phyloP scores from a whole-genome alignment of 1,140 invertebrate species.

The Pachypeltis micranthus region DNA sequence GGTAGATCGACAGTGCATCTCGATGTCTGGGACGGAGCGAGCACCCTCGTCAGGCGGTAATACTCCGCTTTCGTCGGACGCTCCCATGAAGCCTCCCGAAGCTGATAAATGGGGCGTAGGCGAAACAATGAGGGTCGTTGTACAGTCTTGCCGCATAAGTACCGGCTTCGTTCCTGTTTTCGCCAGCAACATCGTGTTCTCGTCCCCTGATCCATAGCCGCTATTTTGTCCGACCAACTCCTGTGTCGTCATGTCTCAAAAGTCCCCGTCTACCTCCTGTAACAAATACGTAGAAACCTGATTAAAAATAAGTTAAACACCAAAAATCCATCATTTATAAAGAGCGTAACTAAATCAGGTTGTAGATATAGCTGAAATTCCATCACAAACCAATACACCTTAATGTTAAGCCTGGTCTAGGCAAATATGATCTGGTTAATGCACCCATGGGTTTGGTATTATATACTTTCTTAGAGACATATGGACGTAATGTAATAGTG shows the following conservation, averaged over 20 bases:
- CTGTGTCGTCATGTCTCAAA: constrained; percentile 15
- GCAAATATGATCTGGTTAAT: too few relatives aligned
- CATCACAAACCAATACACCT: too few relatives aligned
- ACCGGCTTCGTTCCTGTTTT: constrained; percentile 52
- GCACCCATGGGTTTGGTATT: too few relatives aligned
- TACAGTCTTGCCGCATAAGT: constrained; percentile 69
- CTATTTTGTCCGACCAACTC: constrained; percentile 43
- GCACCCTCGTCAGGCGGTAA: constrained; percentile 39
- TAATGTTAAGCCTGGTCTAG: too few relatives aligned
- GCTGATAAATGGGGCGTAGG: constrained; percentile 64
- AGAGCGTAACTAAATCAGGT: too few relatives aligned
- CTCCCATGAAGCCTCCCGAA: constrained; percentile 44
- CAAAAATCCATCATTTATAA: too few relatives aligned
- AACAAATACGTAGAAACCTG: not conserved
- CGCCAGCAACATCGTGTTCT: constrained; percentile 58
- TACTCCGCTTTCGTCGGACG: constrained; percentile 62
- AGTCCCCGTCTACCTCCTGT: not conserved
- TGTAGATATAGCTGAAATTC: too few relatives aligned
- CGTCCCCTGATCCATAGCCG: constrained; percentile 58
- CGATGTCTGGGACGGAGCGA: constrained; percentile 77
- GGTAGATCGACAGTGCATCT: constrained; percentile 56
- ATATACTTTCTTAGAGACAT: too few relatives aligned
- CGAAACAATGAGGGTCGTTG: constrained; percentile 48
- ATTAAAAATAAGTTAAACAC: too few relatives aligned
- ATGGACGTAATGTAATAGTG: too few relatives aligned